Base-by-base conservation (phyloP, 2,797 vertebrate species). In the Graptemys geographica region DNA sequence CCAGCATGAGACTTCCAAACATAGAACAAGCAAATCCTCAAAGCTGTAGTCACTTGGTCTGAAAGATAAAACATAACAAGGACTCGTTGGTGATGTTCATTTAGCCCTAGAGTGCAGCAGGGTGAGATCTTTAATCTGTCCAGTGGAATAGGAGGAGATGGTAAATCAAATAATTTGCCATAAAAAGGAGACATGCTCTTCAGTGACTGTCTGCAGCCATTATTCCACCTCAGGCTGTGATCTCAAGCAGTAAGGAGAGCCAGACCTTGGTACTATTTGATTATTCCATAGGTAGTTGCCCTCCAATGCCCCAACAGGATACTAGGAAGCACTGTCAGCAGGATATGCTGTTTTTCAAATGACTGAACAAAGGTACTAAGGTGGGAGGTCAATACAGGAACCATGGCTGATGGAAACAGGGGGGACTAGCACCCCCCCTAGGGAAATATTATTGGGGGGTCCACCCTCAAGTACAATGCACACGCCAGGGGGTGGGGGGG, bases 151-250 rank as follows among this genome's bases (percentile, higher is more conserved):
- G 83, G 84, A 94, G 78, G 80, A 96, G 84, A 96, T 52, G 90
- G 90, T 69, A 96, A 94, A 97, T 91, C 90, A 94, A 88, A 97
- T 96, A 47, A 83, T 21, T 97, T 94, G 65, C 84, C 92, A 92
- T 92, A 96, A 96, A 78, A 78, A 78, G 0, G 89, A 94, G 87
- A 59, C 81, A 0, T 82, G 89, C 65, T 96, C 86, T 88, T 97
- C 86, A 84, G 87, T 78, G 80, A 33, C 95, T 94, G 94, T 93
- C 44, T 53, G 80, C 91, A 93, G 94, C 90, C 91, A 88, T 90
- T 96, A 87, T 80, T 92, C 88, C 76, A 0, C 47, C 76, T 56
- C 90, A 92, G 83, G 53, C 90, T 94, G 83, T 5, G 1, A 84
- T 79, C 92, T 37, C 91, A 62, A 81, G 44, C 6, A 81, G 57